Base-by-base conservation (phyloP, 2,888 invertebrate species). In the Aphidoletes aphidimyza region DNA sequence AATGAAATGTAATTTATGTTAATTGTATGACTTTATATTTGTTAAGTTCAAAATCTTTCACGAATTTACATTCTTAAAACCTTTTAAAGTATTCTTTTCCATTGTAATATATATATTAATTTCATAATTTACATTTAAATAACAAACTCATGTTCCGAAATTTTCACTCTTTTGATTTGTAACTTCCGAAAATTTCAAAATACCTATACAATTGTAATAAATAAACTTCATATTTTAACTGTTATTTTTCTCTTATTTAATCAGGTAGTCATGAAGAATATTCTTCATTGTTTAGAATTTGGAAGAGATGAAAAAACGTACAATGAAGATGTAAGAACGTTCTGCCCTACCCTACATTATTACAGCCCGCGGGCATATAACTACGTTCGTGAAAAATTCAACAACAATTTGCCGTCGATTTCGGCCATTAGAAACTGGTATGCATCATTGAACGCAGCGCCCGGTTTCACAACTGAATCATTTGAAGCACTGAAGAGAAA, bases 351-450 rank as follows among this genome's bases (percentile, higher is more conserved):
- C 1, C 14, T 69, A 17, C 34, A 69, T 14, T 69, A 17, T 69
- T 69, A 69, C 14, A 69, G 69, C 19, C 34, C 69, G 3, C 30
- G 36, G n/a, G 69, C n/a, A 3, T 83, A 83, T 39, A n/a, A n/a
- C n/a, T 83, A 83, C 22, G 83, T 83, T 1, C 19, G 83, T n/a
- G 3, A 19, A 6, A 22, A 22, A 37, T 83, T 83, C 22, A 83
- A 83, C 22, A 39, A 83, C 22, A 5, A 30, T 14, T 17, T 83
- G 9, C 39, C 83, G 9, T 19, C 83, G 6, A 36, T 83, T 1
- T 14, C 83, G 1, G 39, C 83, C 5, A 39, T 83, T 3, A 19
- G 83, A 83, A 37, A 39, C 11, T 83, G 83, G 83, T 83, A 83
- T 36, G 1, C 34, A 2, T 22, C 37, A 1, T 22, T 83, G 3